These are phyloP conservation scores for Calameuta idolon DNA, from an alignment of 2,888 invertebrate species.

Conservation along the genomic window DNA sequence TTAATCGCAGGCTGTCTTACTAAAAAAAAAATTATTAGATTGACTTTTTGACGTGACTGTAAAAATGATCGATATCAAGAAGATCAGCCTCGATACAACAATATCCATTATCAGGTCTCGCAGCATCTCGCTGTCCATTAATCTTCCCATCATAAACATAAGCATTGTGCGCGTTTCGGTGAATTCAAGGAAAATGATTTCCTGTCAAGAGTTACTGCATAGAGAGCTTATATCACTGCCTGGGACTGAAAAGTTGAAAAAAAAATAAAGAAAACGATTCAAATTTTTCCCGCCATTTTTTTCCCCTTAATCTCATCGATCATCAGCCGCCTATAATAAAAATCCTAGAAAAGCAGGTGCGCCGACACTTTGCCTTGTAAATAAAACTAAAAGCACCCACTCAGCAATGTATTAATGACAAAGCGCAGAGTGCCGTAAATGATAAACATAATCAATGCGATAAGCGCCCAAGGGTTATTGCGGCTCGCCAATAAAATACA, in stretches of 20 bases:
- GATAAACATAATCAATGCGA: slow-evolving; percentile 35
- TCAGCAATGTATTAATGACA: background rate
- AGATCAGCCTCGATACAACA: background rate
- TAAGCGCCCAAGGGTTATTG: slow-evolving; percentile 42
- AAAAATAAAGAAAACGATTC: background rate
- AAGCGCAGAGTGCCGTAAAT: background rate
- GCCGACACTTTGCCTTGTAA: background rate
- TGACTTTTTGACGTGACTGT: background rate
- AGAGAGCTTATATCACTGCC: background rate
- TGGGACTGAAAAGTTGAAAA: background rate
- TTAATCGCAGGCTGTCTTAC: background rate
- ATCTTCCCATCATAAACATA: background rate
- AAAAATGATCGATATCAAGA: background rate
- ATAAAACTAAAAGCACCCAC: background rate
- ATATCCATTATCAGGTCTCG: background rate
- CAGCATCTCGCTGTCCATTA: background rate
- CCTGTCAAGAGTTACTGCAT: background rate
- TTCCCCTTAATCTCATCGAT: background rate
- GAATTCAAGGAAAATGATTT: background rate
- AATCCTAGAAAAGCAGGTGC: background rate
- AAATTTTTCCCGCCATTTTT: background rate
- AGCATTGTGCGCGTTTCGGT: background rate
- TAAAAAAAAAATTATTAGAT: background rate
- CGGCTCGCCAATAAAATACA: slow-evolving; percentile 47
- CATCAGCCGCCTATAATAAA: background rate